Evolutionary conservation across 2,113 vertebrate species (phyloP).

Genomic region (Hymenochirus boettgeri): DNA sequence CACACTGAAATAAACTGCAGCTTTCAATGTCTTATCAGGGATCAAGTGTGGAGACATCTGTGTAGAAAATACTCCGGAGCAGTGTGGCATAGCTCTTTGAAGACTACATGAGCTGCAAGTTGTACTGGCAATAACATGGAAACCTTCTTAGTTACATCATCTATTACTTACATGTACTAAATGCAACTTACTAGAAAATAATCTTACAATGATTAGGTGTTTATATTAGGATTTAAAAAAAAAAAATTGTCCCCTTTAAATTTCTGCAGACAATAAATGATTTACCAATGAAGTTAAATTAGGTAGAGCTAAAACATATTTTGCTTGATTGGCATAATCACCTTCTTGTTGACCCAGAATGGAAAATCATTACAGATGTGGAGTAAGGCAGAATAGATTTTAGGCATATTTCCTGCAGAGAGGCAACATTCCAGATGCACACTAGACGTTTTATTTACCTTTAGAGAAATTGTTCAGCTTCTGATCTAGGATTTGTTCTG

Average conservation of each 20-base stretch:
- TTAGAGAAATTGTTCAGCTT: conserved; percentile 3
- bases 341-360: conserved; percentile 35
- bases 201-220: too few species aligned
- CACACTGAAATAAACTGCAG: too few species aligned
- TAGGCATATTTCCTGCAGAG: conserved; percentile 18
- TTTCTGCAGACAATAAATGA: conserved; percentile 16
- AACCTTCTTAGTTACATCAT: too few species aligned
- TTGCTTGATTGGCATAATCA: not conserved
- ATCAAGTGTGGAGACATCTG: too few species aligned
- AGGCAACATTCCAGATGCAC: conserved; percentile 25
- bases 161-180: too few species aligned
- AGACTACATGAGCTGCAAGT: too few species aligned
- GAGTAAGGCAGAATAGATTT: conserved; percentile 3
- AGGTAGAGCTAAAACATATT: conserved; percentile 31
- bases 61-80: too few species aligned
- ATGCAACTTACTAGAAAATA: too few species aligned
- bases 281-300: conserved; percentile 38
- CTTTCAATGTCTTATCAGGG: too few species aligned
- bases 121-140: too few species aligned
- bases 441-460: not conserved
- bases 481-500: conserved; percentile 14
- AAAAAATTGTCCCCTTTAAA: not conserved
- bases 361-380: conserved; percentile 26
- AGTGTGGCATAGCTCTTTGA: too few species aligned
- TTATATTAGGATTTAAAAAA: too few species aligned